Evolutionary conservation across 1,140 invertebrate genomes (phyloP).

Genomic region (Odontomachus brunneus): DNA sequence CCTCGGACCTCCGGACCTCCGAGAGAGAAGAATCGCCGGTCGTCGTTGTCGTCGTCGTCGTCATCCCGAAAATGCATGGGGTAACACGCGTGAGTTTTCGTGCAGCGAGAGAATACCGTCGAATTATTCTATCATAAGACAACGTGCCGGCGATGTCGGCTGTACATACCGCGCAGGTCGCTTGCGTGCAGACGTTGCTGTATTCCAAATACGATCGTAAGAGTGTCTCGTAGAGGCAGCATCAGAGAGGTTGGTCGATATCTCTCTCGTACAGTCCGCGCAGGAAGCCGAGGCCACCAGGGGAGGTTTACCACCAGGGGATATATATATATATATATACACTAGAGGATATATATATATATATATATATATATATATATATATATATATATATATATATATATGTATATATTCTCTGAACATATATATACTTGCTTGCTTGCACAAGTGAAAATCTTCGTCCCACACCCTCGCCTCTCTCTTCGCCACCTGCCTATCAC

Average conservation of each 20-base stretch:
- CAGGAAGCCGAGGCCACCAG: constrained; percentile 6
- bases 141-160: constrained; percentile 41
- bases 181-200: constrained; percentile 22
- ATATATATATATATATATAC: too few relatives aligned
- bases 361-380: too few relatives aligned
- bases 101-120: constrained; percentile 31
- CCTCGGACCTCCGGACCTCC: too few relatives aligned
- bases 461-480: not conserved
- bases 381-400: not conserved
- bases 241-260: constrained; percentile 64
- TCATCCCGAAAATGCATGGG: constrained; percentile 6
- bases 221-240: constrained; percentile 47
- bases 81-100: not conserved
- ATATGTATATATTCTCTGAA: too few relatives aligned
- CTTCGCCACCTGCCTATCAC: constrained; percentile 4
- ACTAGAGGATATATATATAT: too few relatives aligned
- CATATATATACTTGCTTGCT: not conserved
- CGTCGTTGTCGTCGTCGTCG: not conserved
- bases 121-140: constrained; percentile 66
- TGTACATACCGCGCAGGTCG: constrained; percentile 34
- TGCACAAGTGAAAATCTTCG: constrained; percentile 38
- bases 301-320: too few relatives aligned
- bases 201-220: constrained; percentile 71
- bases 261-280: constrained; percentile 58
- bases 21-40: too few relatives aligned